A percentile compares a stretch with the other conserved stretches of the same genome.
These are phyloP conservation scores for Diacarnus erythraeanus DNA, from an alignment of 37 sponge, comb jelly and placozoan species.

Conservation along the genomic window DNA sequence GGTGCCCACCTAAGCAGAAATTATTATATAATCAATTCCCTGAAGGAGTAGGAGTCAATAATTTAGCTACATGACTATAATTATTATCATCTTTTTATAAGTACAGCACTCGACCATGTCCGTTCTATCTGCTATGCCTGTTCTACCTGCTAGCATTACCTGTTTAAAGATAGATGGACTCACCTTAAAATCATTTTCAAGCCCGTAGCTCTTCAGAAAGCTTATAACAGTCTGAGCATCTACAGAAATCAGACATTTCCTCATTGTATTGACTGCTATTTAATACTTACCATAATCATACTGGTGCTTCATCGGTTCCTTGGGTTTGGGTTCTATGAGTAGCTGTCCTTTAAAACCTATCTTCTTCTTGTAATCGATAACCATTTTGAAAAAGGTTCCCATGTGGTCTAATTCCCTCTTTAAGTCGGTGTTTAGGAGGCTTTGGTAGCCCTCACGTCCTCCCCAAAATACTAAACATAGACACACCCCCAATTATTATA, in stretches of 20 bases:
- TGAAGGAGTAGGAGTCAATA: no score
- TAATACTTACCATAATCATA: slow-evolving; percentile 74
- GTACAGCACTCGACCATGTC: no score
- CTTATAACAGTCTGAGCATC: slow-evolving; percentile 77
- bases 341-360: slow-evolving; percentile 78
- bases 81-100: no score
- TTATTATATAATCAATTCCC: no score
- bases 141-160: neutral
- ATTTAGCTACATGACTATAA: no score
- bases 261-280: slow-evolving; percentile 28
- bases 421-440: slow-evolving; percentile 67
- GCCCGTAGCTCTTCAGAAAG: slow-evolving; percentile 58
- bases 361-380: slow-evolving; percentile 66
- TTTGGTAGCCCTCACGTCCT: slow-evolving; percentile 77
- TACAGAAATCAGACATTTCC: neutral
- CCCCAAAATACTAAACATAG: slow-evolving; percentile 62
- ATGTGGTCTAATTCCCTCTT: slow-evolving; percentile 73
- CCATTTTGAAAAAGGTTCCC: slow-evolving; percentile 72
- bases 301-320: slow-evolving; percentile 78
- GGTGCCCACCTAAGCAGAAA: no score
- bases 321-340: slow-evolving; percentile 74
- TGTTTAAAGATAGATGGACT: neutral
- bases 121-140: no score
- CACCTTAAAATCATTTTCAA: slow-evolving; percentile 70
- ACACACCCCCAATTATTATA: no score